These are phyloP conservation scores for Blastobasis lacticolella DNA, from an alignment of 2,888 invertebrate species.

Conservation along the genomic window DNA sequence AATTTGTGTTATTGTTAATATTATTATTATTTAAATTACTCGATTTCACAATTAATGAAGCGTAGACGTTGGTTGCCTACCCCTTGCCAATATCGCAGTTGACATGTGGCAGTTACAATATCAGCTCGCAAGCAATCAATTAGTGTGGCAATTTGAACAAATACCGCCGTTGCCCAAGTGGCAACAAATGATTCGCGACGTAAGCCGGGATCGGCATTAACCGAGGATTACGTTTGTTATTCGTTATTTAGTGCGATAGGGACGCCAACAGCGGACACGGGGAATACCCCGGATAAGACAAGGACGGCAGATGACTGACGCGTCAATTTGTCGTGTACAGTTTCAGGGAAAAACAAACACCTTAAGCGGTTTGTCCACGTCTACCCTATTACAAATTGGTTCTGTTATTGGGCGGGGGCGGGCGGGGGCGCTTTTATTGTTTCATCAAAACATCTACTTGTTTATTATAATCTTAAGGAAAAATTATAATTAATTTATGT, in stretches of 20 bases:
- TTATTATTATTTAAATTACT: too few species aligned
- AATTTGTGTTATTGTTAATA: too few species aligned
- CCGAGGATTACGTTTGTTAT: slow-evolving; percentile 38
- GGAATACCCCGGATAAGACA: slow-evolving; percentile 13
- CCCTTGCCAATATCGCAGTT: too few species aligned
- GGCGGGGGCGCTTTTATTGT: too few species aligned
- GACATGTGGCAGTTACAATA: too few species aligned
- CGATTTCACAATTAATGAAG: too few species aligned
- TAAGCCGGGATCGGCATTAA: slow-evolving; percentile 30
- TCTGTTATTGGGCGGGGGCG: too few species aligned
- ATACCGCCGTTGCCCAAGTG: slow-evolving; percentile 3
- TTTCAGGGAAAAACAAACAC: slow-evolving; percentile 40
- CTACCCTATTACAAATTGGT: neutral
- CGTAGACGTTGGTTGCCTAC: too few species aligned
- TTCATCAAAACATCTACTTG: too few species aligned
- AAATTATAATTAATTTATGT: too few species aligned
- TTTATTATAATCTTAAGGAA: too few species aligned
- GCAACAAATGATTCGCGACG: slow-evolving; percentile 17
- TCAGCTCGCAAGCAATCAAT: slow-evolving; percentile 1
- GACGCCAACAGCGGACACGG: slow-evolving; percentile 14
- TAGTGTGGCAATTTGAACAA: slow-evolving; percentile 4
- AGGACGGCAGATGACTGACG: slow-evolving; percentile 30
- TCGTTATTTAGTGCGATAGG: slow-evolving; percentile 33
- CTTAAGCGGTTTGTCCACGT: slow-evolving; percentile 23
- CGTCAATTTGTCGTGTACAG: slow-evolving; percentile 41